Base-by-base conservation (phyloP, 2,888 invertebrate genomes). In the Nasonovia ribisnigri region DNA sequence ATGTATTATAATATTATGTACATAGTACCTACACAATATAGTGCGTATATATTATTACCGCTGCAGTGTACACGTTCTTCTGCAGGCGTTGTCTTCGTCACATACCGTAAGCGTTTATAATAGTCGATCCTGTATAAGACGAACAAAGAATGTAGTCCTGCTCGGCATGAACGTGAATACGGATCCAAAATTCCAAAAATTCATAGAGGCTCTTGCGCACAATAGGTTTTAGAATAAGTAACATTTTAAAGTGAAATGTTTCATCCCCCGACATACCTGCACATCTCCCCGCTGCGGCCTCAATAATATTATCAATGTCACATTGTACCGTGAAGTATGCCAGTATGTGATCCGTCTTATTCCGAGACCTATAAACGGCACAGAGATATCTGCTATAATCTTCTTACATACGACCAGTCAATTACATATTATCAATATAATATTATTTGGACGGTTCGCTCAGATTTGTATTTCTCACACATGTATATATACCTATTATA, bases 21-120 rank as follows among this genome's bases (percentile, higher is more conserved):
- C 36, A 77, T 36, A 77, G 20, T 36, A n/a, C n/a, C n/a, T 77
- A 77, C 77, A 77, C 77, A 77, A 77, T 77, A 36, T 20, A 20
- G 36, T n/a, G n/a, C n/a, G n/a, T n/a, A n/a, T n/a, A n/a, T 86
- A 86, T n/a, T 48, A n/a, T 48, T 46, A 86, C 5, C 46, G 77
- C 20, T 42, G 36, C 77, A 77, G 36, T 20, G 77, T 77, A 36
- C 77, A 36, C 77, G 77, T 77, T 77, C 20, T 36, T 36, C 77
- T 77, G 36, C 20, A 3, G 36, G 20, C 16, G 36, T 77, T 77
- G 36, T 77, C 77, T 36, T 77, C 20, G 77, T 77, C 77, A 20
- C 77, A n/a, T n/a, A 77, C 77, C 36, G 77, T 77, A 77, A 77
- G 36, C 77, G 77, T 77, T 77, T 77, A 77, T 77, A 77, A 77